phyloP scores from a whole-genome alignment of 2,888 invertebrate genomes.

The Balanococcus diminutus region DNA sequence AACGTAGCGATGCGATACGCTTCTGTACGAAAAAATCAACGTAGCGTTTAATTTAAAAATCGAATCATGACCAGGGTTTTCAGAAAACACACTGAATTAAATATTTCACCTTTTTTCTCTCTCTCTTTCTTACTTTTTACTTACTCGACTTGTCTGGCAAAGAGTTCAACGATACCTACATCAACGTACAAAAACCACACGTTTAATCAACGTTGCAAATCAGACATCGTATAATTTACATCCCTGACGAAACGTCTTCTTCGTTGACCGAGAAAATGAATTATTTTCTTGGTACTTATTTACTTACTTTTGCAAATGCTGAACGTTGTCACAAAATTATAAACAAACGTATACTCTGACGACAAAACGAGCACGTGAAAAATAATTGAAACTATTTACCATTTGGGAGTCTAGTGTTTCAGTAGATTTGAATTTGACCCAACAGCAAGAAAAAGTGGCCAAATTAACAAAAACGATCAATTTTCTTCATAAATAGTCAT shows the following conservation, averaged over 20 bases:
- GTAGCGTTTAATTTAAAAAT: conserved; percentile 29
- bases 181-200: not conserved
- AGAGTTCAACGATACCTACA: conserved; percentile 11
- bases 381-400: too few species aligned
- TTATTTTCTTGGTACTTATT: not conserved
- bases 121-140: not conserved
- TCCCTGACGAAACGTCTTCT: conserved; percentile 15
- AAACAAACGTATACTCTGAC: not conserved
- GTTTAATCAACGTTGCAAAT: conserved; percentile 28
- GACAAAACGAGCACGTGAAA: not conserved
- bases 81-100: not conserved
- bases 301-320: not conserved
- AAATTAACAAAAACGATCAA: too few species aligned
- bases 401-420: too few species aligned
- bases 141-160: not conserved
- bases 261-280: conserved; percentile 14
- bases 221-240: conserved; percentile 21
- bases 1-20: not conserved
- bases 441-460: too few species aligned
- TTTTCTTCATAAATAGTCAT: too few species aligned
- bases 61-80: conserved; percentile 13
- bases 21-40: not conserved
- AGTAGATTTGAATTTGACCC: too few species aligned
- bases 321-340: not conserved
- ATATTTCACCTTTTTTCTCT: not conserved